These are phyloP conservation scores for Hedya salicella DNA, from an alignment of 2,888 invertebrate species.

Conservation along the genomic window DNA sequence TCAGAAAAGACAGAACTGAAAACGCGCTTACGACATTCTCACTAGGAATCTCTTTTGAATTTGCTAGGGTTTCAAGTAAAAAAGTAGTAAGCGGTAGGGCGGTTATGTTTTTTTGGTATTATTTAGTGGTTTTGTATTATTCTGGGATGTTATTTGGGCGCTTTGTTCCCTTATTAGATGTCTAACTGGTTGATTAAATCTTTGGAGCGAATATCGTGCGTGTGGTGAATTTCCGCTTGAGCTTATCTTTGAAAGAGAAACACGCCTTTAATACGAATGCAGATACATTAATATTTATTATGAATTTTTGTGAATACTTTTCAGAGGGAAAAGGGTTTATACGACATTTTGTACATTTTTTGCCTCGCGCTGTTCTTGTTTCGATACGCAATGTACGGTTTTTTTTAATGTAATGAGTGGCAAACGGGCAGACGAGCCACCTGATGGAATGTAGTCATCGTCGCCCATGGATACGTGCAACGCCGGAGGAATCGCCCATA, in stretches of 20 bases:
- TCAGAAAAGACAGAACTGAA: constrained; percentile 9
- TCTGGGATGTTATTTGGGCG: constrained; percentile 30
- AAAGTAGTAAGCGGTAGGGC: constrained; percentile 9
- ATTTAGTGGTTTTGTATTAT: constrained; percentile 26
- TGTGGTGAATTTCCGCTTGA: constrained; percentile 20
- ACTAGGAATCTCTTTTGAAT: neutral
- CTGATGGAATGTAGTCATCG: too few species aligned
- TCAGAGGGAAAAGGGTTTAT: neutral
- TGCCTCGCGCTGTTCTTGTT: neutral
- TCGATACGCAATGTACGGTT: too few species aligned
- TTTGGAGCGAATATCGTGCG: constrained; percentile 35
- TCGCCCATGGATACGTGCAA: too few species aligned
- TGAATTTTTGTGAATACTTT: neutral
- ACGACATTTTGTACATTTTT: neutral
- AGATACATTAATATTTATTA: constrained; percentile 20
- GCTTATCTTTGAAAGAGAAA: constrained; percentile 9
- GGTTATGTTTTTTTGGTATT: constrained; percentile 1
- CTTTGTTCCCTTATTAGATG: constrained; percentile 44
- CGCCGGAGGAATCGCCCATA: too few species aligned
- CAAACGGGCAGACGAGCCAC: too few species aligned
- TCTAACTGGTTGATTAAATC: constrained; percentile 43
- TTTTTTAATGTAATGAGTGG: too few species aligned
- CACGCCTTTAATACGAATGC: neutral
- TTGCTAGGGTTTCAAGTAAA: neutral
- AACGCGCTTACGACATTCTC: neutral